Percentiles rank a stretch among this genome's conserved stretches.
Conservation (phyloP, 2,797 vertebrate species). For the Oryzias dopingdopingensis region DNA sequence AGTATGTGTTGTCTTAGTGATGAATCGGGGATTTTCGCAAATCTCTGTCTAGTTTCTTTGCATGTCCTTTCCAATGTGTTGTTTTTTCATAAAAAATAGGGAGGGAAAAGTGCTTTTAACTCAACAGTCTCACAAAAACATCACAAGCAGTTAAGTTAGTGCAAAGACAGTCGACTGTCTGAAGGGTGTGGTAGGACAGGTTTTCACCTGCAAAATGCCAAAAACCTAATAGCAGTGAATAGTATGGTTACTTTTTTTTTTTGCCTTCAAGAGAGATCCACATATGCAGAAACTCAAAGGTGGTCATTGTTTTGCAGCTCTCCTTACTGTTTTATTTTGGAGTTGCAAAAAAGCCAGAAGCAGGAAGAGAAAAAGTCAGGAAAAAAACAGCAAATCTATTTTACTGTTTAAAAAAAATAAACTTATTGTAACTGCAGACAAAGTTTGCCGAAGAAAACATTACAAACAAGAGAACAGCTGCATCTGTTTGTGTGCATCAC, state of each 20-base stretch:
- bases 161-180: conserved; percentile 33
- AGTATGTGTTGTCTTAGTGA: no score
- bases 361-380: conserved; percentile 14
- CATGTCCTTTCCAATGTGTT: no score
- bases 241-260: conserved; percentile 16
- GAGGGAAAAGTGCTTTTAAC: conserved; percentile 1
- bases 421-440: conserved; percentile 21
- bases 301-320: conserved; percentile 31
- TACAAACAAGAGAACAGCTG: conserved; percentile 44
- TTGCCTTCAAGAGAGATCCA: conserved; percentile 21
- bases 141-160: conserved; percentile 31
- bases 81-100: no score
- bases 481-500: conserved; percentile 19
- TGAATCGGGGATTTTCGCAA: no score
- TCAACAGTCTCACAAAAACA: conserved; percentile 29
- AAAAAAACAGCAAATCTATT: conserved; percentile 20
- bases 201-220: conserved; percentile 64
- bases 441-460: conserved; percentile 30
- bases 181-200: conserved; percentile 56
- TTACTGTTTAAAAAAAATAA: conserved; percentile 19
- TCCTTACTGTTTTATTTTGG: conserved; percentile 12
- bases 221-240: conserved; percentile 34
- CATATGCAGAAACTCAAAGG: conserved; percentile 27
- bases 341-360: conserved; percentile 11
- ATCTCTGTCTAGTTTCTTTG: no score